Evolutionary conservation across 2,113 vertebrate genomes (phyloP).

Genomic region (Myotis yumanensis): DNA sequence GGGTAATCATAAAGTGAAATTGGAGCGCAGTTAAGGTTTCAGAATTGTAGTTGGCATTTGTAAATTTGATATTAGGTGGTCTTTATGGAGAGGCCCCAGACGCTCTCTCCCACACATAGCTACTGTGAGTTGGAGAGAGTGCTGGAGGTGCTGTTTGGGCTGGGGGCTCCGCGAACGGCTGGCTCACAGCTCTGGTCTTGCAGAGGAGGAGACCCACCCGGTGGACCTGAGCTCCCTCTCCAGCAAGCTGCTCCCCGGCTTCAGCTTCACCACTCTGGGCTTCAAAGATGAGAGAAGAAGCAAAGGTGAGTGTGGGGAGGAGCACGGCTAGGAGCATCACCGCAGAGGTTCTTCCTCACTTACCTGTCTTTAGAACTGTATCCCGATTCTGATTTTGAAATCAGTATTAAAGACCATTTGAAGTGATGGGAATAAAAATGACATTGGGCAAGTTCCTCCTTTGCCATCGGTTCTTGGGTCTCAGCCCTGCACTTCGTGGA

Average conservation of each 20-base stretch:
- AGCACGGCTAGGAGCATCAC: neutral
- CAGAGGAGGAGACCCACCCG: conserved; percentile 94
- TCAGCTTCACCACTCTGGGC: conserved; percentile 94
- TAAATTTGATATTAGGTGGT: neutral
- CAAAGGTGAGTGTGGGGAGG: conserved; percentile 86
- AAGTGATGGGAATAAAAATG: neutral
- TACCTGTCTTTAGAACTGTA: neutral
- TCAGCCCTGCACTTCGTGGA: neutral
- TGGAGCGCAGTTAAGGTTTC: neutral
- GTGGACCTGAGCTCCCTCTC: conserved; percentile 96
- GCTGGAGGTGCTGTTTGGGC: neutral
- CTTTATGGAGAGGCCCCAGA: accelerated
- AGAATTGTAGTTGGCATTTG: neutral
- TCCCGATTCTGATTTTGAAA: neutral
- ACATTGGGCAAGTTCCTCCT: neutral
- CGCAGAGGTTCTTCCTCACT: too few species aligned
- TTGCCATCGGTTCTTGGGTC: neutral
- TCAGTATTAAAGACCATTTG: neutral
- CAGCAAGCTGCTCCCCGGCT: conserved; percentile 94
- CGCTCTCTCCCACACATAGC: accelerated
- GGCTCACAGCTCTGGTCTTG: neutral
- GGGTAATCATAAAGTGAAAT: neutral
- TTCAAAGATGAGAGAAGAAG: conserved; percentile 97
- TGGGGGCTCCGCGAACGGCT: accelerated
- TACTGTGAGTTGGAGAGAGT: accelerated